phyloP scores from a whole-genome alignment of 1,140 invertebrate species.

The Drosophila insularis region DNA sequence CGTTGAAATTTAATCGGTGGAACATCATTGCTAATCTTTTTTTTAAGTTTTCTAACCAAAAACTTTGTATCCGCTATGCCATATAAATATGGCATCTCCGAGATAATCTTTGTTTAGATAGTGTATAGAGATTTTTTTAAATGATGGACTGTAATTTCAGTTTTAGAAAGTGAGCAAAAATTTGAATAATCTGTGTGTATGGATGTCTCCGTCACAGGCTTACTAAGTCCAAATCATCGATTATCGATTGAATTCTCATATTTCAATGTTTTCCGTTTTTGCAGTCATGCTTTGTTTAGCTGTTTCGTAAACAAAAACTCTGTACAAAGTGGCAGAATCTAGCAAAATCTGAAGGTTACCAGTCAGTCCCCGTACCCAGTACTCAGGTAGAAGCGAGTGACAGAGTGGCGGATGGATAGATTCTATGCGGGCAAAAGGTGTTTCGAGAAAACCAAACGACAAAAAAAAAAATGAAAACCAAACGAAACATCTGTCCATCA shows the following conservation, averaged over 20 bases:
- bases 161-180: not conserved
- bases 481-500: conserved; percentile 60
- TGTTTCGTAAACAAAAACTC: conserved; percentile 33
- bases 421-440: conserved; percentile 8
- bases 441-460: conserved; percentile 1
- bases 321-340: conserved; percentile 33
- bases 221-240: not conserved
- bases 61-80: conserved; percentile 70
- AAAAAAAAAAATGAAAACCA: not conserved
- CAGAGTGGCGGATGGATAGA: not conserved
- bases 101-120: not conserved
- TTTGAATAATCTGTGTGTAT: not conserved
- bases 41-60: conserved; percentile 13
- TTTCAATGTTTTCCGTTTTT: conserved; percentile 45
- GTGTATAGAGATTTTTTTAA: not conserved
- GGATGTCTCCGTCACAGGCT: not conserved
- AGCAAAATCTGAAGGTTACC: conserved; percentile 46
- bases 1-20: conserved; percentile 38
- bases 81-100: conserved; percentile 60
- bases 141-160: conserved; percentile 11
- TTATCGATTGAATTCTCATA: conserved; percentile 12
- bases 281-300: conserved; percentile 23
- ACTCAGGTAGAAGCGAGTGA: conserved; percentile 29
- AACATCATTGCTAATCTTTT: not conserved
- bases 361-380: not conserved